These are phyloP conservation scores for Cotesia vestalis DNA, from an alignment of 1,140 invertebrate genomes.

Conservation along the genomic window DNA sequence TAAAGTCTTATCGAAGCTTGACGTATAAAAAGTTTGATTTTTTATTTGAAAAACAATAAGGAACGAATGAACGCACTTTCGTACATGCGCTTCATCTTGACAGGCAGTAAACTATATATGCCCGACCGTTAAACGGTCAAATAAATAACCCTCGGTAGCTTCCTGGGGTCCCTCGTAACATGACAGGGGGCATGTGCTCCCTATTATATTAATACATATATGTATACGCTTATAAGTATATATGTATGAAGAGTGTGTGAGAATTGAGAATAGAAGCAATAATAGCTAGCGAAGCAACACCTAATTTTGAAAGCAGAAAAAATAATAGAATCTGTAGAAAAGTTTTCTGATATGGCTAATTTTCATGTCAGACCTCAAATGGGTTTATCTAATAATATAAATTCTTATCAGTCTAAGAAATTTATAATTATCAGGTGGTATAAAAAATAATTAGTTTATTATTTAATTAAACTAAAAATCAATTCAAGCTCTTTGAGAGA, in stretches of 20 bases:
- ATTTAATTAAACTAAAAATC: too few species aligned
- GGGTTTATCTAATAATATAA: too few species aligned
- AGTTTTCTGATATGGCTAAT: too few species aligned
- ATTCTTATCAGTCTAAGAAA: too few species aligned
- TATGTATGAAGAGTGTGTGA: conserved; percentile 37
- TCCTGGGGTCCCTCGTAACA: conserved; percentile 37
- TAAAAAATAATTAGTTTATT: too few species aligned
- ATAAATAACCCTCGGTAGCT: conserved; percentile 47
- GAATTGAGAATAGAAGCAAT: conserved; percentile 9
- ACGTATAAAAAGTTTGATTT: background rate
- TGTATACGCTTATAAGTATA: conserved; percentile 16
- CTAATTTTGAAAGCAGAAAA: background rate
- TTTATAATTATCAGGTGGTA: too few species aligned
- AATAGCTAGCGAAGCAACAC: background rate
- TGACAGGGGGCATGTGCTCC: conserved; percentile 40
- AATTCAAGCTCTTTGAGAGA: too few species aligned
- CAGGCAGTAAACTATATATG: conserved; percentile 38
- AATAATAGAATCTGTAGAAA: background rate
- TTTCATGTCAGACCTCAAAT: too few species aligned
- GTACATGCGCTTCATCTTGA: conserved; percentile 14
- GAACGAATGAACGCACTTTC: too few species aligned
- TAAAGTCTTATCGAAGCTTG: background rate
- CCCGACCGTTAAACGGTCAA: conserved; percentile 45
- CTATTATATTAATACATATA: conserved; percentile 26
- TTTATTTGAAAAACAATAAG: background rate